Base-by-base conservation (phyloP, 2,888 invertebrate genomes). In the Scaptomyza cyrtandrae region DNA sequence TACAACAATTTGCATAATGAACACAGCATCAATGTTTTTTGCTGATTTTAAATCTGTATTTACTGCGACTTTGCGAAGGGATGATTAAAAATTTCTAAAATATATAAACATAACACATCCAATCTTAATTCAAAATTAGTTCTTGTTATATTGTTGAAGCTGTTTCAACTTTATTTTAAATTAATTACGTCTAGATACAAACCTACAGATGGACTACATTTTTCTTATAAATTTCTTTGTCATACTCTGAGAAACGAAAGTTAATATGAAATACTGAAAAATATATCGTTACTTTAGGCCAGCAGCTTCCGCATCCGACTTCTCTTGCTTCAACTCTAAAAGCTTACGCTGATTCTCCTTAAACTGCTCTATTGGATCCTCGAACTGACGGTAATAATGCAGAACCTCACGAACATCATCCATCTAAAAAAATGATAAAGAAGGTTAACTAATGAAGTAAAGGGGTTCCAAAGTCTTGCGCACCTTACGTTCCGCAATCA, bases 371-470 rank as follows among this genome's bases (percentile, higher is more conserved):
- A 99, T 94, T 10, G 99, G 99, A 93, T 99, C 96, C 35, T 98
- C 97, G 92, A 97, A 99, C 91, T 97, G 96, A 75, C 95, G 95
- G 93, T 99, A 99, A 93, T 98, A 97, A 58, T 94, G 95, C 48
- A 99, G 92, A 31, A 99, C 99, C 58, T 97, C 97, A 62, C 99
- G 94, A 0, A 99, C 98, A 93, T 99, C 99, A 16, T 96, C 95
- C 11, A 99, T 96, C 81, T 97, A 96, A 7, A n/a, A 33, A 10
- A 10, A 3, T 4, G n/a, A n/a, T 24, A 10, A 33, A 33, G 33
- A 14, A 6, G 55, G 31, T 31, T 9, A 6, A 14, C 35, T 2
- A 11, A 14, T 4, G 2, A 33, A 19, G n/a, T 9, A 39, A 39
- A 39, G 6, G 2, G 39, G 27, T 16, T 3, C 10, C 5, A 1